Base-by-base conservation (phyloP, 1,140 invertebrate genomes). In the Drosophila sechellia region DNA sequence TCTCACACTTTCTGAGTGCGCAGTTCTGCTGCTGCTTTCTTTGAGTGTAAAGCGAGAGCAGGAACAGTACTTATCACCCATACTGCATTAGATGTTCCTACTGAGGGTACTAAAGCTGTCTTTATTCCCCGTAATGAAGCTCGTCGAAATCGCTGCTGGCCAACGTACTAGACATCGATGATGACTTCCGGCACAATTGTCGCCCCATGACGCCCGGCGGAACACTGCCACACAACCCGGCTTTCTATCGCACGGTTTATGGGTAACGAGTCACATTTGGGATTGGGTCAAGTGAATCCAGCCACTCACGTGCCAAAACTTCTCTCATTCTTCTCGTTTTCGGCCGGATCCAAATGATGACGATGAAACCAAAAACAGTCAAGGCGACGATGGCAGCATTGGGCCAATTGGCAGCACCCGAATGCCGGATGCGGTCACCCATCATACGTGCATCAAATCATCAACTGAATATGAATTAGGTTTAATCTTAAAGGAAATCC, bases 401-500 rank as follows among this genome's bases (percentile, higher is more conserved):
- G 91, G 91, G 66, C 91, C 91, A 59, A 92, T 92, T 79, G 94
- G 94, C 76, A 93, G 94, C 77, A 94, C 94, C 71, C 92, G 93
- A 68, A 93, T 94, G 81, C 93, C 94, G 55, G 94, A 94, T 77
- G 93, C 94, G 87, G 92, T 94, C 92, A 93, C 94, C 93, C 92
- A 93, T 81, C 94, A 94, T 77, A 94, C 94, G 81, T 94, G 94
- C 94, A 94, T 95, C 94, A 94, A 94, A 92, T 94, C 95, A 91
- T 95, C 95, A 92, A 95, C 96, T 80, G 96, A 97, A 93, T 96
- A 97, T 91, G 96, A 99, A 94, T 95, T 99, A 91, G 95, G 96
- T 79, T 95, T 97, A 90, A 99, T 99, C 93, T 95, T 99, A 76
- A 97, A 97, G 93, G 98, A 99, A 94, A 95, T 99, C 83, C 96